Evolutionary conservation across 2,888 invertebrate species (phyloP).

Genomic region (Molorchus minor): DNA sequence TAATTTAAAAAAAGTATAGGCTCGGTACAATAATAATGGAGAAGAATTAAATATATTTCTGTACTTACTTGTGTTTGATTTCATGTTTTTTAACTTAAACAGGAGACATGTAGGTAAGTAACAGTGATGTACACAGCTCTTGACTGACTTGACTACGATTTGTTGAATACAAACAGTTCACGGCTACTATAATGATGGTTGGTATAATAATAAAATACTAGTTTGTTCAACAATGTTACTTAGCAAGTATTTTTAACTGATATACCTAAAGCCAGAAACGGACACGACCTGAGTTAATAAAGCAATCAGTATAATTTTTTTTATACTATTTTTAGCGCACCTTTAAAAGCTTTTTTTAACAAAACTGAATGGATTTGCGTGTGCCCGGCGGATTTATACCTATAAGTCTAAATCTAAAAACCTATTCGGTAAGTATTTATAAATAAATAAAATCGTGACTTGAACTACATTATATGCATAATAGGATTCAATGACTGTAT

Average conservation of each 20-base stretch:
- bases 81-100: constrained; percentile 8
- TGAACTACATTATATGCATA: constrained; percentile 2
- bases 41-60: neutral
- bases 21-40: no score
- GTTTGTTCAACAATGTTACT: constrained; percentile 10
- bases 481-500: constrained; percentile 3
- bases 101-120: constrained; percentile 11
- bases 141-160: constrained; percentile 19
- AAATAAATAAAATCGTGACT: constrained; percentile 22
- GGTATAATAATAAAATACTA: constrained; percentile 21
- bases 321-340: neutral
- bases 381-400: constrained; percentile 1
- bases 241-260: constrained; percentile 2
- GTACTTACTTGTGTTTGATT: constrained; percentile 22
- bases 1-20: no score
- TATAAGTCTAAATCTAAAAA: neutral
- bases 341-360: neutral
- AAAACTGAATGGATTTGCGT: constrained; percentile 5
- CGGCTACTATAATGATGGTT: constrained; percentile 13
- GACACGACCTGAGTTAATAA: constrained; percentile 13
- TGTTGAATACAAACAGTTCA: constrained; percentile 15
- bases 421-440: constrained; percentile 8
- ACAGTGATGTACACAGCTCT: constrained; percentile 17
- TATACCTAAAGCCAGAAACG: neutral
- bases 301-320: neutral